These are phyloP conservation scores for Pyxicephalus adspersus DNA, from an alignment of 2,113 vertebrate species.

Conservation along the genomic window DNA sequence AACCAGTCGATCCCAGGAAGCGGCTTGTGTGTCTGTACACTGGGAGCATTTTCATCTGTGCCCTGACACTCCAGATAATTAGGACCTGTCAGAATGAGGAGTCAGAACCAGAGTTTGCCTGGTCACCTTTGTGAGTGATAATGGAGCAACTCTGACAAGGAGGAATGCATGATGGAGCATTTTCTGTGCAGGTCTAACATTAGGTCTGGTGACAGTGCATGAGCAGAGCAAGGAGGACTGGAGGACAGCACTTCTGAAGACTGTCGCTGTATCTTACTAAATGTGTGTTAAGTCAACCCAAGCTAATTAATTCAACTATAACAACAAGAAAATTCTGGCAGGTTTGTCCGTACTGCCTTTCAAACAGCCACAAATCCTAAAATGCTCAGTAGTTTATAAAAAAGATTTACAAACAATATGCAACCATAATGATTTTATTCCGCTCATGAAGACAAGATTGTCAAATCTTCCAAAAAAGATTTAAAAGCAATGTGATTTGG, in stretches of 20 bases:
- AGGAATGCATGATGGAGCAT: constrained; percentile 45
- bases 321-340: not conserved
- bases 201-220: constrained; percentile 23
- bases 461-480: too few species aligned
- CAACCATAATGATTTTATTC: too few species aligned
- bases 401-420: too few species aligned
- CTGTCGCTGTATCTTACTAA: not conserved
- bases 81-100: constrained; percentile 32
- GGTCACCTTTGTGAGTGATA: constrained; percentile 46
- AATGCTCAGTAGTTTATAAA: too few species aligned
- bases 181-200: constrained; percentile 33
- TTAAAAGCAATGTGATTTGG: too few species aligned
- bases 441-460: too few species aligned
- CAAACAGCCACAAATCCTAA: too few species aligned
- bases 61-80: constrained; percentile 47
- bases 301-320: not conserved
- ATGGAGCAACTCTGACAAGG: constrained; percentile 41
- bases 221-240: constrained; percentile 15
- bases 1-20: constrained; percentile 20
- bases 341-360: too few species aligned
- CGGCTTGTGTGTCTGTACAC: constrained; percentile 10
- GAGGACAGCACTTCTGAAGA: not conserved
- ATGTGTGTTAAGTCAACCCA: not conserved
- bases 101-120: constrained; percentile 44
- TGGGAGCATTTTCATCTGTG: constrained; percentile 39